phyloP scores from a whole-genome alignment of 2,113 vertebrate genomes.

The Melanerpes formicivorus region DNA sequence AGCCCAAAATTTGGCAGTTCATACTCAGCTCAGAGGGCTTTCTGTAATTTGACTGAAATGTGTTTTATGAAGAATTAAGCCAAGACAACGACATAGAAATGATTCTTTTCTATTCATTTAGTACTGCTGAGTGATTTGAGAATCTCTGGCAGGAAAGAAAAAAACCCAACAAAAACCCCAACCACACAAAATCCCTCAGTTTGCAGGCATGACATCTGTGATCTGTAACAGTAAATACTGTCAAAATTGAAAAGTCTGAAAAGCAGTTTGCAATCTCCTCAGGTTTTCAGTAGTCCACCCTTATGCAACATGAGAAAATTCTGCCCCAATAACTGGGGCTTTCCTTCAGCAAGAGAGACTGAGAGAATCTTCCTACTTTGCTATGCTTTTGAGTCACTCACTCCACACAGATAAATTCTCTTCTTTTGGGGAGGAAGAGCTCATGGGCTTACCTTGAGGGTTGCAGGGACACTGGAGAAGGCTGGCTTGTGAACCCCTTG shows the following conservation, averaged over 20 bases:
- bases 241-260: neutral
- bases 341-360: neutral
- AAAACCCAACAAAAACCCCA: too few relatives aligned
- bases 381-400: neutral
- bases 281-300: neutral
- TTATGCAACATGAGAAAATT: neutral
- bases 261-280: neutral
- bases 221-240: neutral
- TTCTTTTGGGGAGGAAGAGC: neutral
- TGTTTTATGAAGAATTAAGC: neutral
- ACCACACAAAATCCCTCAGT: neutral
- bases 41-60: neutral
- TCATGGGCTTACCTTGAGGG: neutral
- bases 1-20: neutral
- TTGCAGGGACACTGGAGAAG: neutral
- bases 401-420: neutral
- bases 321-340: neutral
- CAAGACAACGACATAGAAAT: neutral
- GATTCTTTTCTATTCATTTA: neutral
- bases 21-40: neutral
- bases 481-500: neutral
- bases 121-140: neutral
- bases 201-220: neutral
- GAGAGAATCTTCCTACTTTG: neutral
- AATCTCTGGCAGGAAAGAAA: neutral